Conservation (phyloP, 1,140 invertebrate species). For the Pissodes strobi region DNA sequence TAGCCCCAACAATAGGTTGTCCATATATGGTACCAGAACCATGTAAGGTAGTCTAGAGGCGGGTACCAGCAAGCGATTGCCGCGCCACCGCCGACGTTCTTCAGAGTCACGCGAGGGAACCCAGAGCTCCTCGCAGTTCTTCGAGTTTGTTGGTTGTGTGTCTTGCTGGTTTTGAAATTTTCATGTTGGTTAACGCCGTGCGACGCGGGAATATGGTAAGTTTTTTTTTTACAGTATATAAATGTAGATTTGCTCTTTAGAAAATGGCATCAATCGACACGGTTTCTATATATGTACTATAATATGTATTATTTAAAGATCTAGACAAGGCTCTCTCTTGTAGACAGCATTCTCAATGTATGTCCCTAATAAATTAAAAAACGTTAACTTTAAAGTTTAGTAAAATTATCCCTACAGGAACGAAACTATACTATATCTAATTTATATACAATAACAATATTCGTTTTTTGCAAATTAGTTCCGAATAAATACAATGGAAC, state of each 20-base stretch:
- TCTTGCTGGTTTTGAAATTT: constrained; percentile 7
- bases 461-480: too few species aligned
- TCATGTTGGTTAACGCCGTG: background rate
- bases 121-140: constrained; percentile 17
- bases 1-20: constrained; percentile 48
- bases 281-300: too few species aligned
- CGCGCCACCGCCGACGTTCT: constrained; percentile 16
- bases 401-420: too few species aligned
- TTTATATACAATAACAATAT: too few species aligned
- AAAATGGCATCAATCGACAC: too few species aligned
- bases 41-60: constrained; percentile 50
- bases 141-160: constrained; percentile 16
- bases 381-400: too few species aligned
- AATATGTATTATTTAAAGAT: too few species aligned
- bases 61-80: constrained; percentile 42
- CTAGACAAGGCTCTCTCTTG: too few species aligned
- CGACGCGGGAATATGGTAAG: constrained; percentile 27
- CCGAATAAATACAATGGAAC: too few species aligned
- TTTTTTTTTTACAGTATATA: constrained; percentile 16
- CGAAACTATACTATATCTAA: too few species aligned
- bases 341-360: too few species aligned
- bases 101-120: constrained; percentile 4
- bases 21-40: constrained; percentile 52
- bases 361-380: too few species aligned
- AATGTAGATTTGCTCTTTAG: background rate